A percentile compares a stretch with the other conserved stretches of the same genome.
Evolutionary conservation across 2,113 vertebrate species (phyloP).

Genomic region (Pluvialis apricaria): DNA sequence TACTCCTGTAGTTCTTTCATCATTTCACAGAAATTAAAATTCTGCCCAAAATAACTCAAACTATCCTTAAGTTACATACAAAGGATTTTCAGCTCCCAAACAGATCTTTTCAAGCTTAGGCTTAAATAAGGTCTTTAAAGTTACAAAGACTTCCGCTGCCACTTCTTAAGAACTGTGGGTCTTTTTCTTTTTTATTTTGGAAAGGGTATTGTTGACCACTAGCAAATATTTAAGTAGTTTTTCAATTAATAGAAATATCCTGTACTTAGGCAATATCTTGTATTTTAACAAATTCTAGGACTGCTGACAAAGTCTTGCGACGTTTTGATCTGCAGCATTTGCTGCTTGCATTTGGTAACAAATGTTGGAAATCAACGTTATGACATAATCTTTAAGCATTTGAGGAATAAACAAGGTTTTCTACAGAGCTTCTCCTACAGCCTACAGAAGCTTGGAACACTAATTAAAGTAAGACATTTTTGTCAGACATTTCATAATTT

Average conservation of each 20-base stretch:
- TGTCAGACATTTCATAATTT: neutral
- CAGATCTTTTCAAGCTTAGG: neutral
- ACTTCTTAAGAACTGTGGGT: neutral
- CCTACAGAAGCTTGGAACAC: neutral
- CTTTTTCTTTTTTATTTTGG: neutral
- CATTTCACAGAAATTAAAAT: conserved; percentile 37
- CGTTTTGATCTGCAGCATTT: neutral
- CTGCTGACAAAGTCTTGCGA: neutral
- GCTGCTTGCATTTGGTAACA: neutral
- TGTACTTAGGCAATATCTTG: neutral
- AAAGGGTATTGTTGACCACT: neutral
- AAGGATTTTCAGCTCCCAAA: neutral
- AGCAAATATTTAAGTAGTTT: neutral
- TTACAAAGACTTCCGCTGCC: neutral
- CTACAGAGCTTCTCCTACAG: neutral
- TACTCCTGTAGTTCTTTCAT: conserved; percentile 3
- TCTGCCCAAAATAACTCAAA: neutral
- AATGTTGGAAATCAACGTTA: neutral
- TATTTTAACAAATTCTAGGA: neutral
- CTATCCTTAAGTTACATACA: neutral
- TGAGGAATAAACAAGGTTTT: neutral
- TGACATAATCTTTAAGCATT: neutral
- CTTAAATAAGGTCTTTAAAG: neutral
- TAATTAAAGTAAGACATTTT: neutral
- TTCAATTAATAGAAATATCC: neutral